A percentile compares a stretch with the other conserved stretches of the same genome.
phyloP scores from a whole-genome alignment of 2,113 vertebrate species.

The Dipodomys stephensi region DNA sequence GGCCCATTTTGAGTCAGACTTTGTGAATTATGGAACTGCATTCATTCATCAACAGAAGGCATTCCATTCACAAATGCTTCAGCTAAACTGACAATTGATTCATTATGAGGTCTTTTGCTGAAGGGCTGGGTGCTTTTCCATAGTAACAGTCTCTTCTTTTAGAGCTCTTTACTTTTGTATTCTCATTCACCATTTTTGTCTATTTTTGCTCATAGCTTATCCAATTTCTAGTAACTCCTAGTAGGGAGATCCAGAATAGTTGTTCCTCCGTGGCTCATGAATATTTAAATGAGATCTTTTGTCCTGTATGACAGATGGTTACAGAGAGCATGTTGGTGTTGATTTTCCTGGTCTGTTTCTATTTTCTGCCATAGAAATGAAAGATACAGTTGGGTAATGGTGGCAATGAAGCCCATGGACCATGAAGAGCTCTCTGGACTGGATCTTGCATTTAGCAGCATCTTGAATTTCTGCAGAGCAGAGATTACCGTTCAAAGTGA shows the following conservation, averaged over 20 bases:
- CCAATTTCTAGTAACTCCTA: not conserved
- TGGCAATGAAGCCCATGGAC: not conserved
- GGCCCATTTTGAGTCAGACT: slow-evolving; percentile 72
- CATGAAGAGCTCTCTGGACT: not conserved
- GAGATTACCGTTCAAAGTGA: not conserved
- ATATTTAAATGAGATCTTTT: not conserved
- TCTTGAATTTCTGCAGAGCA: not conserved
- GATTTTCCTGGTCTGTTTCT: not conserved
- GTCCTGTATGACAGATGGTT: not conserved
- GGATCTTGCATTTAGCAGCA: not conserved
- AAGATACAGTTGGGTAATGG: not conserved
- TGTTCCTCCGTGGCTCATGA: accelerated
- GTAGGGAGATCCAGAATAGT: not conserved
- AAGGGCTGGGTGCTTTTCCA: slow-evolving; percentile 14
- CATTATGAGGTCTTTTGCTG: slow-evolving; percentile 51
- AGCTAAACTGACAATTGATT: slow-evolving; percentile 35
- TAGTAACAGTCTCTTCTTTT: slow-evolving; percentile 28
- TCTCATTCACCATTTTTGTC: not conserved
- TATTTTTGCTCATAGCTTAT: slow-evolving; percentile 13
- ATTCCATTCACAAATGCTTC: slow-evolving; percentile 70
- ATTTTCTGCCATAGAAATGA: not conserved
- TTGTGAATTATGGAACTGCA: slow-evolving; percentile 26
- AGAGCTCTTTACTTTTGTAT: not conserved
- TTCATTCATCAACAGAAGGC: slow-evolving; percentile 69
- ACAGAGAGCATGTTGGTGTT: not conserved